A percentile compares a stretch with the other conserved stretches of the same genome.
phyloP scores from a whole-genome alignment of 2,113 vertebrate genomes.

The Macroglossus sobrinus region DNA sequence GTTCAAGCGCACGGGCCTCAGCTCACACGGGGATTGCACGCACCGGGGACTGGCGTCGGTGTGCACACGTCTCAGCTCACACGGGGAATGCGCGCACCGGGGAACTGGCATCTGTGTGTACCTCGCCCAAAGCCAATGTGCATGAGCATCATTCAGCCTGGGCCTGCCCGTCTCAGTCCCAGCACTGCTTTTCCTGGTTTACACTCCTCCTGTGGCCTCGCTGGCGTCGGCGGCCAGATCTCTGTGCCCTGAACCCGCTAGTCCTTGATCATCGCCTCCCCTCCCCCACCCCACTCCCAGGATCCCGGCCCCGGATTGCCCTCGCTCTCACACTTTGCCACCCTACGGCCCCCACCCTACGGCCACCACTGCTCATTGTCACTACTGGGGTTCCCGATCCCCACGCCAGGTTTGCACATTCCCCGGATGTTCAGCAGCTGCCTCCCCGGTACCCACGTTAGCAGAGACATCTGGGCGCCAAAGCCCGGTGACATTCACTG shows the following conservation, averaged over 20 bases:
- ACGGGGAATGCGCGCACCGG: accelerated
- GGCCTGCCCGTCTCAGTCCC: accelerated
- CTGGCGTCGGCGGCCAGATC: neutral
- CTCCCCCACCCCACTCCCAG: neutral
- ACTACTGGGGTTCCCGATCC: neutral
- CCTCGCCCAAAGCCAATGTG: accelerated
- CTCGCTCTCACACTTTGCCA: neutral
- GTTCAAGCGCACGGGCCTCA: neutral
- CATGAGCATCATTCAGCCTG: accelerated
- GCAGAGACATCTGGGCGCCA: no score
- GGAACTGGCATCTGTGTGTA: accelerated
- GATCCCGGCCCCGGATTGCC: neutral
- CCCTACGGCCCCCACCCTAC: neutral
- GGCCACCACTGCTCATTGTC: neutral
- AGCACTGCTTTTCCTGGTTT: accelerated
- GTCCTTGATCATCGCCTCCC: neutral
- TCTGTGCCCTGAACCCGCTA: neutral
- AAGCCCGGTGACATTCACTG: neutral
- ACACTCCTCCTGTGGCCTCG: neutral
- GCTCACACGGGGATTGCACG: accelerated
- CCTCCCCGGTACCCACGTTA: neutral
- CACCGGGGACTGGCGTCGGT: accelerated
- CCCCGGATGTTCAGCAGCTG: neutral
- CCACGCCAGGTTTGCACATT: no score
- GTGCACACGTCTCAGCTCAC: neutral